These are phyloP conservation scores for Megalops cyprinoides DNA, from an alignment of 2,797 vertebrate species.

Conservation along the genomic window DNA sequence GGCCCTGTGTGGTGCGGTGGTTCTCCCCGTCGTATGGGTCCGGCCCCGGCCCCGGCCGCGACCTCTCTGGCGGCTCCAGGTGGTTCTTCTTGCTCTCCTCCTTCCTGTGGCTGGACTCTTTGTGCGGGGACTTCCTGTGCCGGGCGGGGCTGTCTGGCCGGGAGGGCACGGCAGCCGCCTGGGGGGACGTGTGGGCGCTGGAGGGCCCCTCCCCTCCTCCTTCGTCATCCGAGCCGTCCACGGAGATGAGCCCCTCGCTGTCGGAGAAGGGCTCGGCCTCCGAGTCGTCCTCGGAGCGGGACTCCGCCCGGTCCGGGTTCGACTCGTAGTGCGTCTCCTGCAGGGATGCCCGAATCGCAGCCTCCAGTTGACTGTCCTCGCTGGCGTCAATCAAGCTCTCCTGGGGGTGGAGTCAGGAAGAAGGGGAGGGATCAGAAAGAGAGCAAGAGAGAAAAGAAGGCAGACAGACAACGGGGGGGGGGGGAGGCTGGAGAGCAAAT, in stretches of 20 bases:
- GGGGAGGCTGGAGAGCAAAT: conserved; percentile 22
- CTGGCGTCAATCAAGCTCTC: conserved; percentile 98
- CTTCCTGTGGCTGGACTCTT: conserved; percentile 90
- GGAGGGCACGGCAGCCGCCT: conserved; percentile 48
- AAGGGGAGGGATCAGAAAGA: conserved; percentile 33
- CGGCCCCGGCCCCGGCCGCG: conserved; percentile 68
- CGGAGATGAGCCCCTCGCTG: conserved; percentile 95
- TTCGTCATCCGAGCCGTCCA: conserved; percentile 93
- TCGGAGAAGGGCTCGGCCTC: conserved; percentile 97
- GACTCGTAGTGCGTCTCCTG: conserved; percentile 98
- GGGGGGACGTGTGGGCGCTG: background rate
- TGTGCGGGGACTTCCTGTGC: conserved; percentile 90
- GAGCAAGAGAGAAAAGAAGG: conserved; percentile 24
- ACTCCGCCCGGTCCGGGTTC: conserved; percentile 80
- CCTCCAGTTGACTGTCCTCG: conserved; percentile 98
- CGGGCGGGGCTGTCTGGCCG: conserved; percentile 73
- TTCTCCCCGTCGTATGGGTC: conserved; percentile 66
- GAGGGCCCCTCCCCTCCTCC: conserved; percentile 38
- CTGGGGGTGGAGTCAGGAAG: conserved; percentile 69
- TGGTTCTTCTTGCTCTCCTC: conserved; percentile 92
- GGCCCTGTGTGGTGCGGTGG: conserved; percentile 72
- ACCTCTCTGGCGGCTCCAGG: conserved; percentile 76
- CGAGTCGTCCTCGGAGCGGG: conserved; percentile 86
- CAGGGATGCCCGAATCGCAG: conserved; percentile 93
- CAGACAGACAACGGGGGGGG: background rate